Percentiles rank a stretch among this genome's conserved stretches.
phyloP scores from a whole-genome alignment of 2,113 vertebrate genomes.

The Poeciliopsis prolifica region DNA sequence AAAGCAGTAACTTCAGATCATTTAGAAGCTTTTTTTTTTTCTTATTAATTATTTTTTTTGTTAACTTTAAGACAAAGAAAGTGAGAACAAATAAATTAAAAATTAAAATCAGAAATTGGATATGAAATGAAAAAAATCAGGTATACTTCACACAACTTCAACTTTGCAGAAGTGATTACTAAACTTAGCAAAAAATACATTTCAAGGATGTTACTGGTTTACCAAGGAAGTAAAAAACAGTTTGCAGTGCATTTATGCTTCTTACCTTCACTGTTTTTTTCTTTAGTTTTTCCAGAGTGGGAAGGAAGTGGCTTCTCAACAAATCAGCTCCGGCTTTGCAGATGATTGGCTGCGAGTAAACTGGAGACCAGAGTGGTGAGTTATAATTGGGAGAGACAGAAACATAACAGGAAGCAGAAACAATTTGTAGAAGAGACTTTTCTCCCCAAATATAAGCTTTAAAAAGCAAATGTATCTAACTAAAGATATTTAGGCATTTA shows the following conservation, averaged over 20 bases:
- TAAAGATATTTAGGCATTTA: not conserved
- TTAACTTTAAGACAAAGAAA: too few relatives aligned
- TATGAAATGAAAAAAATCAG: too few relatives aligned
- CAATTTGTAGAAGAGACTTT: not conserved
- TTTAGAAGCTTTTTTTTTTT: too few relatives aligned
- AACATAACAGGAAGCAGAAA: not conserved
- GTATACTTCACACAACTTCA: not conserved
- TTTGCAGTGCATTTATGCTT: not conserved
- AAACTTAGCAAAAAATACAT: not conserved
- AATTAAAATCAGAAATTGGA: too few relatives aligned
- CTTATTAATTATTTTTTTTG: too few relatives aligned
- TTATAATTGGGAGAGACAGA: constrained; percentile 1
- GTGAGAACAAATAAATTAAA: too few relatives aligned
- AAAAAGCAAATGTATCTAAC: too few relatives aligned
- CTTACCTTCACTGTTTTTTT: constrained; percentile 91
- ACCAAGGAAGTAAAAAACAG: not conserved
- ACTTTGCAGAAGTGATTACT: constrained; percentile 10
- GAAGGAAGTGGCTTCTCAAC: constrained; percentile 91
- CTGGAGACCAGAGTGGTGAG: constrained; percentile 67
- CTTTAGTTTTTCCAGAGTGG: constrained; percentile 93
- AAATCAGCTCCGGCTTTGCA: constrained; percentile 92
- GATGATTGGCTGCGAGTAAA: constrained; percentile 97
- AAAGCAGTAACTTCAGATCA: too few relatives aligned
- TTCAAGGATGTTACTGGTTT: not conserved
- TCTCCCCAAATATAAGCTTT: too few relatives aligned